Evolutionary conservation across 2,797 vertebrate genomes (phyloP).

Genomic region (Oreochromis mossambicus): DNA sequence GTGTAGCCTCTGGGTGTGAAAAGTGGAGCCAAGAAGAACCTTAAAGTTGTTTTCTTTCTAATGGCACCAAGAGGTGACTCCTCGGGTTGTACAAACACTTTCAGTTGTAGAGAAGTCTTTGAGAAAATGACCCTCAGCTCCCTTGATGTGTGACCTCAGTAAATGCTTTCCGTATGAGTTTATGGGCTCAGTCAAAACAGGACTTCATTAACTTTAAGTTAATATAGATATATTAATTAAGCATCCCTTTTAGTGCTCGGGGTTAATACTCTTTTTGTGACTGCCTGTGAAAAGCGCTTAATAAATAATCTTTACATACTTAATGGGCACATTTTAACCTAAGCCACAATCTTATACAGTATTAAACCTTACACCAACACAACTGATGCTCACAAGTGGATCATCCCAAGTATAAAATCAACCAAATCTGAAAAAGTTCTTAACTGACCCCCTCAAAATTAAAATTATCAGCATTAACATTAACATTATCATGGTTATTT

Average conservation of each 20-base stretch:
- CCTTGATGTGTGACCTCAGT: not conserved
- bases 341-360: not conserved
- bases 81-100: not conserved
- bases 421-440: not conserved
- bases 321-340: not conserved
- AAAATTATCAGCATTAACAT: not conserved
- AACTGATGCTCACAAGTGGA: not conserved
- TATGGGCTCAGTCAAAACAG: not conserved
- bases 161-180: not conserved
- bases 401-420: not conserved
- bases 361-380: not conserved
- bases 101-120: not conserved
- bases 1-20: not conserved
- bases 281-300: accelerated
- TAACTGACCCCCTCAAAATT: not conserved
- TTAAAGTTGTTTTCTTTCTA: not conserved
- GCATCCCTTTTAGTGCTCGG: not conserved
- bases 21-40: not conserved
- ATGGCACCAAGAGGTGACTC: not conserved
- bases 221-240: not conserved
- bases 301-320: not conserved
- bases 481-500: not conserved
- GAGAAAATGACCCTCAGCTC: not conserved
- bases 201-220: not conserved
- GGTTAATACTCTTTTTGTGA: not conserved